phyloP scores from a whole-genome alignment of 2,888 invertebrate species.

The Pherbina coryleti region DNA sequence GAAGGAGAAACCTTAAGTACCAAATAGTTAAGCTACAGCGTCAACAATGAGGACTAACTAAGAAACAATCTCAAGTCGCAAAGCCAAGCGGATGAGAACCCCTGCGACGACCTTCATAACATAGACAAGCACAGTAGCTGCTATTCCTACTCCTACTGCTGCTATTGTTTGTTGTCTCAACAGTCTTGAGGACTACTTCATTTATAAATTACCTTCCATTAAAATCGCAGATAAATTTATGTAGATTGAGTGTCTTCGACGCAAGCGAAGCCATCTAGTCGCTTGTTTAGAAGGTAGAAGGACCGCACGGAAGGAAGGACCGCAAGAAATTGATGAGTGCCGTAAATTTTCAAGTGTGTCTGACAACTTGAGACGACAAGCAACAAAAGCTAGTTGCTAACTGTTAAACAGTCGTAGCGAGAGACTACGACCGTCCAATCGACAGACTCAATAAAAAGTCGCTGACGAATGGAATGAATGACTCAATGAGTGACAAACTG shows the following conservation, averaged over 20 bases:
- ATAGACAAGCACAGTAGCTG: not conserved
- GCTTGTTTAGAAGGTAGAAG: not conserved
- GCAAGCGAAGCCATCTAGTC: not conserved
- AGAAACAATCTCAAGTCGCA: no score
- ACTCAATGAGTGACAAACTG: not conserved
- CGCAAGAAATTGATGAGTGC: conserved; percentile 18
- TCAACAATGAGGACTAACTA: no score
- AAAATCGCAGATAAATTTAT: conserved; percentile 55
- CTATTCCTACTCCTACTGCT: not conserved
- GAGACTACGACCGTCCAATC: not conserved
- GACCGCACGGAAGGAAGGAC: not conserved
- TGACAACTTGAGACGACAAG: not conserved
- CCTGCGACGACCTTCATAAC: no score
- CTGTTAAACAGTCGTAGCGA: not conserved
- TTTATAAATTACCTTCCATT: conserved; percentile 63
- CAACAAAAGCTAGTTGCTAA: not conserved
- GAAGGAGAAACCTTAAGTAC: not conserved
- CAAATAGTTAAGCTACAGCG: no score
- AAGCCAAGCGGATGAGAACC: no score
- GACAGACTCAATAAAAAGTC: not conserved
- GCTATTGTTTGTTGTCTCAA: not conserved
- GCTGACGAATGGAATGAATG: not conserved
- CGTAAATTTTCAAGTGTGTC: conserved; percentile 24
- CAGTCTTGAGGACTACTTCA: conserved; percentile 55
- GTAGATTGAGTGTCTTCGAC: conserved; percentile 33